Conservation (phyloP, 1,140 invertebrate genomes). For the Cylas formicarius region DNA sequence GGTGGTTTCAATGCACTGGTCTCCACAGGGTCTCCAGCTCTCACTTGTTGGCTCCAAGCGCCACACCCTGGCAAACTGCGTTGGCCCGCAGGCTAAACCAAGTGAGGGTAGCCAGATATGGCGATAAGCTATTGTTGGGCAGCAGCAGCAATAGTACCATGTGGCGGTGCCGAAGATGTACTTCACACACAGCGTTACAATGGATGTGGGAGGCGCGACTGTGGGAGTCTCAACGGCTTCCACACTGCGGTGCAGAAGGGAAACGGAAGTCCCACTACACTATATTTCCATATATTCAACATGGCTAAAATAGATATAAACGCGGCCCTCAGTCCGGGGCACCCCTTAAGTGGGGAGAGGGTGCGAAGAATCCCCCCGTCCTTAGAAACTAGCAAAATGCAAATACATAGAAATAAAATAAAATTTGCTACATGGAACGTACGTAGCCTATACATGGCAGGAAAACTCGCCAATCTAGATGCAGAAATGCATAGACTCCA, state of each 20-base stretch:
- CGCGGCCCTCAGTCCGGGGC: no score
- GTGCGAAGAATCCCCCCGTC: slow-evolving; percentile 8
- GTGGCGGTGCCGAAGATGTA: slow-evolving; percentile 11
- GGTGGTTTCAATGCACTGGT: no score
- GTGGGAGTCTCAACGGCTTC: slow-evolving; percentile 9
- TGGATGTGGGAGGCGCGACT: slow-evolving; percentile 6
- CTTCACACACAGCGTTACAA: slow-evolving; percentile 10
- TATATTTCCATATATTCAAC: no score
- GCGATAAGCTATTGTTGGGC: slow-evolving; percentile 6
- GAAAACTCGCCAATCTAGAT: slow-evolving; percentile 16
- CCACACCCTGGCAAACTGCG: no score
- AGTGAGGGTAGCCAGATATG: no score
- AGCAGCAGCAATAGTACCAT: slow-evolving; percentile 10
- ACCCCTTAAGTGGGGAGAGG: slow-evolving; percentile 7
- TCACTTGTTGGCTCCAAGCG: no score
- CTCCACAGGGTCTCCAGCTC: no score
- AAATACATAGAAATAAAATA: slow-evolving; percentile 6
- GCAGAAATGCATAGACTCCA: slow-evolving; percentile 17
- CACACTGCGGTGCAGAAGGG: no score
- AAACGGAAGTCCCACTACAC: no score
- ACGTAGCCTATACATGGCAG: slow-evolving; percentile 7
- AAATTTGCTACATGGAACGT: slow-evolving; percentile 14
- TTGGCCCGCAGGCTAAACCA: no score
- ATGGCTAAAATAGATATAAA: no score
- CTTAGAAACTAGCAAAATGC: background rate